Conservation (phyloP, 2,797 vertebrate genomes). For the Triplophysa yarkandensis region DNA sequence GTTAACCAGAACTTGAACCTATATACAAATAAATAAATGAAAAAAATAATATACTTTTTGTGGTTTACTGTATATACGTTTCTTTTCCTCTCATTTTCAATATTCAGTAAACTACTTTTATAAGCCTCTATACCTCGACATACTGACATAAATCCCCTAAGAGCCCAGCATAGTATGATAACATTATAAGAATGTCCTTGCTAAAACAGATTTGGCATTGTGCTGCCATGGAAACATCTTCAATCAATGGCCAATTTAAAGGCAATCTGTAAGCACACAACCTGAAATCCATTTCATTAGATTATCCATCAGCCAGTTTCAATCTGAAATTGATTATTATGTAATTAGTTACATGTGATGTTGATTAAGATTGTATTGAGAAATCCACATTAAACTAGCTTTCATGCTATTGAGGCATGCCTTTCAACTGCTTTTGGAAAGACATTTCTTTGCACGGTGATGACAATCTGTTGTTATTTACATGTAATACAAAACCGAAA, state of each 20-base stretch:
- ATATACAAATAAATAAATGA: too few relatives aligned
- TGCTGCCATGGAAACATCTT: conserved; percentile 18
- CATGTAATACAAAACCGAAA: too few relatives aligned
- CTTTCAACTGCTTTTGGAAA: not conserved
- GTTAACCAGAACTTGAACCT: not conserved
- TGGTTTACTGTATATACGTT: too few relatives aligned
- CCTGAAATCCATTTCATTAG: conserved; percentile 18
- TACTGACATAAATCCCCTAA: not conserved
- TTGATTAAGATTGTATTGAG: conserved; percentile 2
- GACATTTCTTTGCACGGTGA: not conserved
- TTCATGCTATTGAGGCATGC: not conserved
- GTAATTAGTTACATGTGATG: conserved; percentile 2
- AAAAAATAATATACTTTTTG: too few relatives aligned
- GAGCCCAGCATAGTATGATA: conserved; percentile 1
- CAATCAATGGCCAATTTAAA: conserved; percentile 15
- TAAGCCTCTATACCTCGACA: conserved; percentile 11
- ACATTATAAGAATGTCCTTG: not conserved
- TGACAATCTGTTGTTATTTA: too few relatives aligned
- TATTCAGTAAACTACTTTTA: conserved; percentile 7
- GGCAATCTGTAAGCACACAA: conserved; percentile 1
- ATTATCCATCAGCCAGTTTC: not conserved
- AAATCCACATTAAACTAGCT: not conserved
- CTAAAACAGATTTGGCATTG: conserved; percentile 18
- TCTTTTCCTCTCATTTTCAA: too few relatives aligned
- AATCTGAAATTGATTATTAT: conserved; percentile 14